Evolutionary conservation across 1,140 invertebrate species (phyloP).

Genomic region (Arctopsyche grandis): DNA sequence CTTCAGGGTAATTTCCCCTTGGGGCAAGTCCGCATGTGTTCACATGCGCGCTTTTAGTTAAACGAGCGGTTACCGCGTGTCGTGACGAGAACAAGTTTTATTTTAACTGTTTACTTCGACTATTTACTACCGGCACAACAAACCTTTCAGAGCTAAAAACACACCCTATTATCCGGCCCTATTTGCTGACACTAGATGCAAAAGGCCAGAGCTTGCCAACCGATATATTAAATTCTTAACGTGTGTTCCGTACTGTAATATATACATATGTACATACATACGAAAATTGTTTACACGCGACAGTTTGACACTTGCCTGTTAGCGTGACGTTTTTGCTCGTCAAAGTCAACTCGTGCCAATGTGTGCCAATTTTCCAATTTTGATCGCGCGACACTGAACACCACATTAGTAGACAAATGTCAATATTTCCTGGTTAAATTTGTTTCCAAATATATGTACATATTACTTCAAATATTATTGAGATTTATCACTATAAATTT

Average conservation of each 20-base stretch:
- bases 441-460: too few species aligned
- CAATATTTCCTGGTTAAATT: not conserved
- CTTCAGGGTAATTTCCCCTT: not conserved
- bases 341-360: not conserved
- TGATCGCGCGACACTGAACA: not conserved
- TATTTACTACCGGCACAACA: slow-evolving; percentile 33
- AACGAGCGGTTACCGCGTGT: slow-evolving; percentile 41
- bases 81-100: slow-evolving; percentile 50
- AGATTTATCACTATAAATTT: not conserved
- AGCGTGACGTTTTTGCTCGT: slow-evolving; percentile 4
- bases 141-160: slow-evolving; percentile 50
- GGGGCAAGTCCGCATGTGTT: not conserved
- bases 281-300: slow-evolving; percentile 4
- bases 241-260: not conserved
- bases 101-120: slow-evolving; percentile 37
- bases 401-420: not conserved
- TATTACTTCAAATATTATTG: not conserved
- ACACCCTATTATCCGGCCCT: slow-evolving; percentile 50
- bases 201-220: not conserved
- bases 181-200: slow-evolving; percentile 17
- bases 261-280: not conserved
- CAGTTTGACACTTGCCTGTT: slow-evolving; percentile 15
- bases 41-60: slow-evolving; percentile 37
- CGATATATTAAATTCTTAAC: not conserved
- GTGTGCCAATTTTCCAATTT: slow-evolving; percentile 24